A percentile compares a stretch with the other conserved stretches of the same genome.
These are phyloP conservation scores for Vanessa atalanta DNA, from an alignment of 1,140 invertebrate genomes.

Conservation along the genomic window DNA sequence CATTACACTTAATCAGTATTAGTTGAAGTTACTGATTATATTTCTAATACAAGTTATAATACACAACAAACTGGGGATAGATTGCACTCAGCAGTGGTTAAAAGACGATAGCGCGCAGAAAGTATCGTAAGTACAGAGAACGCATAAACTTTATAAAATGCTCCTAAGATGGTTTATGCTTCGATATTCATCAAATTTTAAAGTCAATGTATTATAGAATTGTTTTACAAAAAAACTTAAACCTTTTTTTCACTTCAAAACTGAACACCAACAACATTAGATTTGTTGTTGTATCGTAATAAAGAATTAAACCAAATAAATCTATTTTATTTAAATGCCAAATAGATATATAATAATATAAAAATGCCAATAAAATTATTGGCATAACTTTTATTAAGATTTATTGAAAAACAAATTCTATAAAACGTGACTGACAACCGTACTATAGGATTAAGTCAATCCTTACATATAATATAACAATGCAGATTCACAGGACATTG, in stretches of 20 bases:
- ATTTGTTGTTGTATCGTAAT: neutral
- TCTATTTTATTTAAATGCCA: neutral
- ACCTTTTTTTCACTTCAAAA: neutral
- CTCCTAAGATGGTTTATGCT: constrained; percentile 5
- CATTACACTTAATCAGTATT: constrained; percentile 72
- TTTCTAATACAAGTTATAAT: constrained; percentile 74
- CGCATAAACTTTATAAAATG: constrained; percentile 22
- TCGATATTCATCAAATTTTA: neutral
- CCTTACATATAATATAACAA: constrained; percentile 13
- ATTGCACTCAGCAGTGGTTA: constrained; percentile 71
- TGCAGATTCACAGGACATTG: constrained; percentile 15
- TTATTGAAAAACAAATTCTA: neutral
- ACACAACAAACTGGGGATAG: constrained; percentile 67
- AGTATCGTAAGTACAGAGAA: constrained; percentile 62
- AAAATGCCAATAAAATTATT: no score
- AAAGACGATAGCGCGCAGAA: constrained; percentile 59
- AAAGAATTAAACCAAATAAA: neutral
- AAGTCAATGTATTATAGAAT: constrained; percentile 1
- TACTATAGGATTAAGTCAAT: constrained; percentile 3
- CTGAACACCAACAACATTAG: neutral
- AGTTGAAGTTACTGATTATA: constrained; percentile 65
- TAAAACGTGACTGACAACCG: constrained; percentile 15
- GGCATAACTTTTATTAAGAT: no score
- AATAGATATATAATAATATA: no score
- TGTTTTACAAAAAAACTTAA: neutral